A percentile compares a stretch with the other conserved stretches of the same genome.
These are phyloP conservation scores for Ooceraea biroi DNA, from an alignment of 1,140 invertebrate species.

Conservation along the genomic window DNA sequence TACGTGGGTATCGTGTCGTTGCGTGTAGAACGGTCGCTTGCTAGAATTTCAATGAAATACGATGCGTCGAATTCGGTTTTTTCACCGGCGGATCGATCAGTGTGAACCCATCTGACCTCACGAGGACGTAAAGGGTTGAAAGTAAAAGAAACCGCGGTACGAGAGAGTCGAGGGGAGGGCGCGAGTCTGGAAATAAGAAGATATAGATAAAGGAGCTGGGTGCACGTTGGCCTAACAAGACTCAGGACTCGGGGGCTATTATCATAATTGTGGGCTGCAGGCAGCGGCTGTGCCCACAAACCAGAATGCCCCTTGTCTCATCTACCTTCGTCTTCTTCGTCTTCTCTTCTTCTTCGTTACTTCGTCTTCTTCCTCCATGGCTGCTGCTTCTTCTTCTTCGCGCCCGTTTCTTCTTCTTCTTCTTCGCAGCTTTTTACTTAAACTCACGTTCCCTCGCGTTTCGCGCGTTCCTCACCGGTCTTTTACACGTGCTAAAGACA, in stretches of 20 bases:
- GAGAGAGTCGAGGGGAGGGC: conserved; percentile 33
- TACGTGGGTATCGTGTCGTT: conserved; percentile 16
- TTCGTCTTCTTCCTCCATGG: neutral
- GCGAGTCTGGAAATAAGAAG: conserved; percentile 75
- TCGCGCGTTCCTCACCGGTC: conserved; percentile 57
- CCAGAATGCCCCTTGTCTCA: conserved; percentile 85
- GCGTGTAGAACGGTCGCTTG: neutral
- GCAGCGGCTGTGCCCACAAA: conserved; percentile 86
- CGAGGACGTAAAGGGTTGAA: conserved; percentile 64
- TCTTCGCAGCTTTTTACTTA: conserved; percentile 58
- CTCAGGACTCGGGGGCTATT: conserved; percentile 84
- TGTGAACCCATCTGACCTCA: conserved; percentile 68
- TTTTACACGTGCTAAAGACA: conserved; percentile 67
- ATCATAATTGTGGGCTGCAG: conserved; percentile 86
- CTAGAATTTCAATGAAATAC: conserved; percentile 23
- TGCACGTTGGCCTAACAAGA: conserved; percentile 85
- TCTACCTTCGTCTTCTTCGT: conserved; percentile 75
- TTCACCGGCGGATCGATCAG: conserved; percentile 42
- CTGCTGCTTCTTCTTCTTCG: conserved; percentile 3
- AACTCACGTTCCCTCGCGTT: conserved; percentile 52
- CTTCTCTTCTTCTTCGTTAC: conserved; percentile 56
- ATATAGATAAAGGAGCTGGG: conserved; percentile 82
- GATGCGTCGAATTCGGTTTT: conserved; percentile 44
- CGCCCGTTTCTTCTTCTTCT: conserved; percentile 52
- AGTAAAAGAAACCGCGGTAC: conserved; percentile 57